Conservation (phyloP, 2,113 vertebrate genomes). For the Zosterops lateralis region DNA sequence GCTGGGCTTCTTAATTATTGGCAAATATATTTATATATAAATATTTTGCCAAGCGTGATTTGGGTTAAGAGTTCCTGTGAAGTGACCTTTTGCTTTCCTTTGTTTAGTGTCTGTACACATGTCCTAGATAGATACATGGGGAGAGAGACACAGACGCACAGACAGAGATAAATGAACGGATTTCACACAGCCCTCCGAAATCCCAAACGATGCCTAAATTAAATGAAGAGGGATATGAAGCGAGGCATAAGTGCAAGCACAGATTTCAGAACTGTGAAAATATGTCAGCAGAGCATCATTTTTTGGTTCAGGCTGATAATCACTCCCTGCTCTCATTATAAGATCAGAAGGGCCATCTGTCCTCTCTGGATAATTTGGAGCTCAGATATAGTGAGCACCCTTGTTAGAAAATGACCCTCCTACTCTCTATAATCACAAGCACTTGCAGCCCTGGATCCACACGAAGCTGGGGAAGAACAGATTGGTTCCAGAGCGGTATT, state of each 20-base stretch:
- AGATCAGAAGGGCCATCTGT: slow-evolving; percentile 67
- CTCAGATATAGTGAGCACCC: slow-evolving; percentile 61
- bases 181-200: slow-evolving; percentile 46
- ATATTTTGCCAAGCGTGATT: slow-evolving; percentile 64
- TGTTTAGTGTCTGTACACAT: slow-evolving; percentile 47
- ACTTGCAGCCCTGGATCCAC: not conserved
- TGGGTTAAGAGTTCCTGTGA: slow-evolving; percentile 55
- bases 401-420: slow-evolving; percentile 62
- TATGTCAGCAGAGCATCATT: slow-evolving; percentile 66
- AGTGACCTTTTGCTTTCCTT: slow-evolving; percentile 61
- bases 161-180: slow-evolving; percentile 42
- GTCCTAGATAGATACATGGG: slow-evolving; percentile 52
- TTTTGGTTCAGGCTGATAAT: slow-evolving; percentile 65
- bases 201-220: slow-evolving; percentile 44
- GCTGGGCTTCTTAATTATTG: slow-evolving; percentile 60
- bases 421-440: slow-evolving; percentile 38
- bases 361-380: slow-evolving; percentile 64
- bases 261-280: slow-evolving; percentile 70
- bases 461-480: not conserved
- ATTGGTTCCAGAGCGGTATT: slow-evolving; percentile 31
- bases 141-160: slow-evolving; percentile 9
- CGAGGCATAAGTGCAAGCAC: slow-evolving; percentile 54
- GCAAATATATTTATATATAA: slow-evolving; percentile 67
- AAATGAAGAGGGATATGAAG: slow-evolving; percentile 39
- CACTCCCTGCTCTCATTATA: slow-evolving; percentile 64